Conservation (phyloP, 2,113 vertebrate species). For the Symphodus melops region DNA sequence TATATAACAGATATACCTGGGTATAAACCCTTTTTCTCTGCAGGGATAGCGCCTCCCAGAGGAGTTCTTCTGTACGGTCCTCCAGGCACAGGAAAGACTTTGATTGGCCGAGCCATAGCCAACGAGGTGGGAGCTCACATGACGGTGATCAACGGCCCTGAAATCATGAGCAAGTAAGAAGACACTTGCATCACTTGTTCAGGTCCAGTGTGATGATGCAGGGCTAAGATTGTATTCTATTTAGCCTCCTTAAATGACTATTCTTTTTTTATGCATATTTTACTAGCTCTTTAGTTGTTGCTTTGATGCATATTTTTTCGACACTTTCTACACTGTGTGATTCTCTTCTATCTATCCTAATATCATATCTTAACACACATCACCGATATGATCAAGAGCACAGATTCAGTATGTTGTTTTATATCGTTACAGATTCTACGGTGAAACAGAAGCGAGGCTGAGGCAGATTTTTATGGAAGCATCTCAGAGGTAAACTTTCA, state of each 20-base stretch:
- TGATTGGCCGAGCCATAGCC: conserved; percentile 95
- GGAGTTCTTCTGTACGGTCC: conserved; percentile 94
- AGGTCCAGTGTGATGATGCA: no score
- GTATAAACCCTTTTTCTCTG: conserved; percentile 5
- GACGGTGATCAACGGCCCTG: conserved; percentile 94
- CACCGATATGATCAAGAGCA: no score
- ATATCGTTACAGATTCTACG: conserved; percentile 88
- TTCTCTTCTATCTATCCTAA: no score
- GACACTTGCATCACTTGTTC: not conserved
- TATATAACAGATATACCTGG: no score
- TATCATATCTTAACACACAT: no score
- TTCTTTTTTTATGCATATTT: no score
- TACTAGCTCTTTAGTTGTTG: no score
- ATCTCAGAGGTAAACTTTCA: conserved; percentile 86
- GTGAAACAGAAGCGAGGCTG: conserved; percentile 92
- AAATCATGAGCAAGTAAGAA: conserved; percentile 98
- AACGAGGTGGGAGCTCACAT: conserved; percentile 92
- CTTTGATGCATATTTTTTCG: no score
- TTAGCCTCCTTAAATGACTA: no score
- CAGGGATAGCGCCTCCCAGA: conserved; percentile 92
- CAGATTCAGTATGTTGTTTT: not conserved
- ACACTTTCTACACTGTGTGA: no score
- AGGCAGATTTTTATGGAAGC: conserved; percentile 94
- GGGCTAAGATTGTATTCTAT: no score
- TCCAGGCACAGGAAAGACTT: conserved; percentile 96